Percentiles rank a stretch among this genome's conserved stretches.
phyloP scores from a whole-genome alignment of 2,797 vertebrate species.

The Bradypus variegatus region DNA sequence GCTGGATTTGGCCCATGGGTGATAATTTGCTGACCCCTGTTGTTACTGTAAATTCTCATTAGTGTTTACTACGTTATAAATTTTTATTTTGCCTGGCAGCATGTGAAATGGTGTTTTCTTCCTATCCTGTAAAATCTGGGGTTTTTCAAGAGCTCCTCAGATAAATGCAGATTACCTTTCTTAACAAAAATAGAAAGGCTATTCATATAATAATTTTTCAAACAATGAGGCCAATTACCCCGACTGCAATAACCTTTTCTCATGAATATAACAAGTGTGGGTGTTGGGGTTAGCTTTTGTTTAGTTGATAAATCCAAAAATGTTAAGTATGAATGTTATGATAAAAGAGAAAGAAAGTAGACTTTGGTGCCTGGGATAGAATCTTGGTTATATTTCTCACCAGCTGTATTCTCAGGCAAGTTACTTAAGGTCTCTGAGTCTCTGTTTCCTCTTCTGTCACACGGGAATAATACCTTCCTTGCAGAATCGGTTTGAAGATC shows the following conservation, averaged over 20 bases:
- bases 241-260: neutral
- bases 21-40: neutral
- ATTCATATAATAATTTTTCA: neutral
- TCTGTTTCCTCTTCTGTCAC: neutral
- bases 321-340: neutral
- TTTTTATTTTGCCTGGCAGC: conserved; percentile 20
- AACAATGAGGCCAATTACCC: neutral
- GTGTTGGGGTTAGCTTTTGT: neutral
- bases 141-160: neutral
- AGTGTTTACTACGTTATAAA: conserved; percentile 1
- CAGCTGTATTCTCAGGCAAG: neutral
- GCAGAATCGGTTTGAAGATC: neutral
- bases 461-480: neutral
- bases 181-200: neutral
- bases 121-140: neutral
- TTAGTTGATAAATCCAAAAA: neutral
- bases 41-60: neutral
- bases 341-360: neutral
- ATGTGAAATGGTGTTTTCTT: neutral
- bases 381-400: neutral
- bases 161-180: neutral
- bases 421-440: neutral
- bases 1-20: neutral
- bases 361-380: neutral
- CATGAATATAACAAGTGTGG: neutral